phyloP scores from a whole-genome alignment of 2,113 vertebrate genomes.

The Phrynocephalus versicolor region DNA sequence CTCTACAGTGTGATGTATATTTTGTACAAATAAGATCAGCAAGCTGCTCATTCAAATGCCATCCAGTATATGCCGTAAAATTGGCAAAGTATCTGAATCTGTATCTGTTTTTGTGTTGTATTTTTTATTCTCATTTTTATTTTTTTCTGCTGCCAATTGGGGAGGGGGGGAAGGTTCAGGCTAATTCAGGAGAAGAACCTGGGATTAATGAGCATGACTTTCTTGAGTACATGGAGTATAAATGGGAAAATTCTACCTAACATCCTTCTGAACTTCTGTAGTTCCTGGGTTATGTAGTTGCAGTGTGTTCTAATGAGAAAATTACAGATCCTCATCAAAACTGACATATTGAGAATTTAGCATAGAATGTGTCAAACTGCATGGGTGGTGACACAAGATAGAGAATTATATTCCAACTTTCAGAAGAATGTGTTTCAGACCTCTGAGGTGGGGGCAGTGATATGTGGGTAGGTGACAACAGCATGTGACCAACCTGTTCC shows the following conservation, averaged over 20 bases:
- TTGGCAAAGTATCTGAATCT: not conserved
- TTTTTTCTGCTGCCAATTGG: not conserved
- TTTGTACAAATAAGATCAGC: not conserved
- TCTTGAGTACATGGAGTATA: not conserved
- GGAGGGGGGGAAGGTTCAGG: not conserved
- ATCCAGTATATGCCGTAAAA: not conserved
- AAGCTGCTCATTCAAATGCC: not conserved
- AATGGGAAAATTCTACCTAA: not conserved
- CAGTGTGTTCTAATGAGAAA: not conserved
- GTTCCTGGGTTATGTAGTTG: not conserved
- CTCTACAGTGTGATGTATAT: not conserved
- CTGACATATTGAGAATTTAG: slow-evolving; percentile 7
- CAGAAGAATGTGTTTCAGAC: not conserved
- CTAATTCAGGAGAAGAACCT: not conserved
- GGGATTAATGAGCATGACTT: not conserved
- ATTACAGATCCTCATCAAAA: not conserved
- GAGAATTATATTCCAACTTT: not conserved
- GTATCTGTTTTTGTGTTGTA: not conserved
- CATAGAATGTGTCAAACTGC: slow-evolving; percentile 15
- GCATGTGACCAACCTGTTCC: not conserved
- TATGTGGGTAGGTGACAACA: slow-evolving; percentile 22
- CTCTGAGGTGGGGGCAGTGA: not conserved
- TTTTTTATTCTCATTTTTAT: not conserved
- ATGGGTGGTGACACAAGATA: not conserved
- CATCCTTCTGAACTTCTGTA: not conserved